Evolutionary conservation across 2,888 invertebrate species (phyloP).

Genomic region (Tetragnatha montana): DNA sequence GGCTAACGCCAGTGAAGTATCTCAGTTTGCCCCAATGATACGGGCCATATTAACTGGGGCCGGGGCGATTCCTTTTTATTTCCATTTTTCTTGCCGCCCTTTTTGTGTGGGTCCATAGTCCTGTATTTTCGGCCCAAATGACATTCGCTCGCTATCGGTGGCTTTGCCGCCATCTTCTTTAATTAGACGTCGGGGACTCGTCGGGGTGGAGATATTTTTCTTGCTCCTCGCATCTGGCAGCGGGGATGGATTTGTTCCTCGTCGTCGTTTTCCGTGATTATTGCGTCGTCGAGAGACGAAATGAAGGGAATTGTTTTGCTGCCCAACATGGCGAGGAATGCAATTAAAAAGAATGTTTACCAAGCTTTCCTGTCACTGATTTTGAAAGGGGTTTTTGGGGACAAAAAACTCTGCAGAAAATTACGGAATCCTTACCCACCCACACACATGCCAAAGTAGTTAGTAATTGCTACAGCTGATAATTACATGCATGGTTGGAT

Average conservation of each 20-base stretch:
- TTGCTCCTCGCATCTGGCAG: not conserved
- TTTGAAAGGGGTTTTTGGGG: too few relatives aligned
- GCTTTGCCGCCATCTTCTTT: constrained; percentile 50
- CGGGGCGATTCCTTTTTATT: constrained; percentile 25
- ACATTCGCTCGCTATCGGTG: constrained; percentile 53
- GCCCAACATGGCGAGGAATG: too few relatives aligned
- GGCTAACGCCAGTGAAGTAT: constrained; percentile 61
- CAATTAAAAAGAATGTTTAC: too few relatives aligned
- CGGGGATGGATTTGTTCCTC: constrained; percentile 1
- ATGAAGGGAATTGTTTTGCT: too few relatives aligned
- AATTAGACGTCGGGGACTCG: constrained; percentile 53
- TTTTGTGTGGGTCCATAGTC: constrained; percentile 35
- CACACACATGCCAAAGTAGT: too few relatives aligned
- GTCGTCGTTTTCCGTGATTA: not conserved
- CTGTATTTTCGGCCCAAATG: constrained; percentile 49
- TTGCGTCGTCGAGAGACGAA: not conserved
- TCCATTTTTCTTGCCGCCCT: constrained; percentile 3
- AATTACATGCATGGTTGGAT: too few relatives aligned
- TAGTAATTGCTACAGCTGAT: too few relatives aligned
- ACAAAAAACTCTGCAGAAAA: too few relatives aligned
- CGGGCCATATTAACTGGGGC: constrained; percentile 52
- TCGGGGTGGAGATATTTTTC: constrained; percentile 38
- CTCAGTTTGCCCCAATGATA: constrained; percentile 21
- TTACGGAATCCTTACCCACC: too few relatives aligned
- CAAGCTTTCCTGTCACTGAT: too few relatives aligned